Base-by-base conservation (phyloP, 2,888 invertebrate genomes). In the Cyclophora punctaria region DNA sequence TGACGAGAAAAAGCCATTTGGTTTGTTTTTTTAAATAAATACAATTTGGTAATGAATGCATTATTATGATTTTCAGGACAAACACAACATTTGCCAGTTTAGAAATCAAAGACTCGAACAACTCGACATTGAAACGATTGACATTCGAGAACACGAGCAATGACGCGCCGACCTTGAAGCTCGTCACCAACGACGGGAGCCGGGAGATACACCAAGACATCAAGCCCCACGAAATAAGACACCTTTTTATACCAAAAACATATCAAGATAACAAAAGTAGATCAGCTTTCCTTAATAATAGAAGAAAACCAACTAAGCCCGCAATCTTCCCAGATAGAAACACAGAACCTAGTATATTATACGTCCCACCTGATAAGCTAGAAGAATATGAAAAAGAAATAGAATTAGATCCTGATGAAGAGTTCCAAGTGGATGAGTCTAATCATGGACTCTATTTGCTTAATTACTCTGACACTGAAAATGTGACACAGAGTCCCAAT, bases 361-460 rank as follows among this genome's bases (percentile, higher is more conserved):
- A 86, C 53, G 75, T 88, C 48, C 87, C 88, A 71, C 87, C 88
- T 41, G 88, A 87, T 60, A 85, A 83, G 54, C 68, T 82, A 55
- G 86, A 88, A 67, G 85, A 80, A 41, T 67, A 80, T 34, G 86
- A 88, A 52, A 85, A 86, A 66, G 88, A 85, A 67, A 65, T 81
- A 35, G 82, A 87, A 51, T 67, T 88, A 59, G 89, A 89, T 57
- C 88, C 88, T 0, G 89, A 89, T 60, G 89, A 89, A 75, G 89
- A 85, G 53, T 88, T 89, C 51, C 89, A 89, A 75, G 89, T 89
- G 2, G 89, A 89, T 55, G 89, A 89, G 69, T 89, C 89, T 0
- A 89, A 88, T 62, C 89, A 89, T 60, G 89, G 89, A 41, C 58
- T 89, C 7, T 89, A 89, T 70, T 69, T 89, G 57, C 76, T 89